phyloP scores from a whole-genome alignment of 2,113 vertebrate species.

The Alethe castanea region DNA sequence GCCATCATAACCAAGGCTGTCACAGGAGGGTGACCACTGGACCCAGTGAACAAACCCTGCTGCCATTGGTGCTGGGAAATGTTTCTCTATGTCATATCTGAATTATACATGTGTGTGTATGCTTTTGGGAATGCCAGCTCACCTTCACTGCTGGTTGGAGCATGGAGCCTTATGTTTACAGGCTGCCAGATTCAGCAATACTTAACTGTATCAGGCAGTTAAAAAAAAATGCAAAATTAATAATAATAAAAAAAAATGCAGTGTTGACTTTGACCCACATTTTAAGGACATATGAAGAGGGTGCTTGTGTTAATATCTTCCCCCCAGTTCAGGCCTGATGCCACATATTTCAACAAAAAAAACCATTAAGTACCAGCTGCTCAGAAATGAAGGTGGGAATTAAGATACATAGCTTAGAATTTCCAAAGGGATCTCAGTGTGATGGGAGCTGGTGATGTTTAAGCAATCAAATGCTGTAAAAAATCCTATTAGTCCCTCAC shows the following conservation, averaged over 20 bases:
- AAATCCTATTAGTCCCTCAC: not conserved
- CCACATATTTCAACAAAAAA: not conserved
- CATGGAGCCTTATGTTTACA: not conserved
- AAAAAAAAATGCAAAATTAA: not conserved
- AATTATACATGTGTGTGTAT: rapidly evolving
- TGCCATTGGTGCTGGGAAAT: not conserved
- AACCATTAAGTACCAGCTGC: not conserved
- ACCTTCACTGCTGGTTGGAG: not conserved
- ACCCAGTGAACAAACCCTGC: not conserved
- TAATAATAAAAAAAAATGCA: not conserved
- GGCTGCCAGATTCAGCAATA: not conserved
- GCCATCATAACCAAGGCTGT: not conserved
- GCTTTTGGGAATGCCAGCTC: not conserved
- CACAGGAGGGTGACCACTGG: not conserved
- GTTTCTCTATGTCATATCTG: too few relatives aligned
- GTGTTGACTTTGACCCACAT: not conserved
- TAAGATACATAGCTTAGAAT: not conserved
- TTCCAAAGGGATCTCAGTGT: not conserved
- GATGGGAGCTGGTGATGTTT: not conserved
- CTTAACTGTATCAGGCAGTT: not conserved
- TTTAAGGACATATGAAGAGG: not conserved
- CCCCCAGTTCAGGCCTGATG: not conserved
- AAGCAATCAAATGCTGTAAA: not conserved
- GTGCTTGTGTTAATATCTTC: not conserved
- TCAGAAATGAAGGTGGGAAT: not conserved